Percentiles rank a stretch among this genome's conserved stretches.
Conservation (phyloP, 1,140 invertebrate species). For the Drosophila ficusphila region DNA sequence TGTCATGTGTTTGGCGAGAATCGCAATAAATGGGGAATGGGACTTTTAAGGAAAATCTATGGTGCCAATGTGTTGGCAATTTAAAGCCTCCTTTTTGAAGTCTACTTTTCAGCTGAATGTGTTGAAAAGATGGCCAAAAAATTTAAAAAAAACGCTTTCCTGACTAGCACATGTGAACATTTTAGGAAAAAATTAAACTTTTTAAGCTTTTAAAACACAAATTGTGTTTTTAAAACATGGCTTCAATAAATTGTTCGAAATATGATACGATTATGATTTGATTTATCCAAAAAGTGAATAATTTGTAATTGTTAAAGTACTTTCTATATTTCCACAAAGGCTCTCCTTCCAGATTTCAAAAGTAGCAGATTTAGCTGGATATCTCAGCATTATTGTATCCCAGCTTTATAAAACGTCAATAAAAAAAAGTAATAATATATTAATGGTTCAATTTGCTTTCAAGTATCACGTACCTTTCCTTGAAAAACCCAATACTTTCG, state of each 20-base stretch:
- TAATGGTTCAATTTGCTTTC: background rate
- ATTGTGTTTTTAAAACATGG: no score
- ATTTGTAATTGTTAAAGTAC: no score
- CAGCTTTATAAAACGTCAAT: background rate
- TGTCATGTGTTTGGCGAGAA: conserved; percentile 9
- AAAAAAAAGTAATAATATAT: background rate
- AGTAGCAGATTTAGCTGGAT: no score
- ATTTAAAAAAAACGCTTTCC: background rate
- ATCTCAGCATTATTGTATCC: no score
- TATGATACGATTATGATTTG: no score
- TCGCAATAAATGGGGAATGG: conserved; percentile 18
- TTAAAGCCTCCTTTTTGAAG: conserved; percentile 7
- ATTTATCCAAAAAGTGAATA: no score
- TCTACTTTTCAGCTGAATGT: conserved; percentile 1
- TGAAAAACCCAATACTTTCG: conserved; percentile 1
- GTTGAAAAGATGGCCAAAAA: background rate
- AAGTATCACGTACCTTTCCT: background rate
- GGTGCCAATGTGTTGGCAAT: conserved; percentile 17
- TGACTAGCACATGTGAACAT: no score
- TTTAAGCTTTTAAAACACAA: background rate
- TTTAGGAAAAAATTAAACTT: no score
- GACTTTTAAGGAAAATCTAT: conserved; percentile 38
- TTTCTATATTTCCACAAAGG: no score
- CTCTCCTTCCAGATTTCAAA: no score
- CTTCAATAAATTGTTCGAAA: no score